These are phyloP conservation scores for Dimorphilus gyrociliatus DNA, from an alignment of 2,888 invertebrate genomes.

Conservation along the genomic window DNA sequence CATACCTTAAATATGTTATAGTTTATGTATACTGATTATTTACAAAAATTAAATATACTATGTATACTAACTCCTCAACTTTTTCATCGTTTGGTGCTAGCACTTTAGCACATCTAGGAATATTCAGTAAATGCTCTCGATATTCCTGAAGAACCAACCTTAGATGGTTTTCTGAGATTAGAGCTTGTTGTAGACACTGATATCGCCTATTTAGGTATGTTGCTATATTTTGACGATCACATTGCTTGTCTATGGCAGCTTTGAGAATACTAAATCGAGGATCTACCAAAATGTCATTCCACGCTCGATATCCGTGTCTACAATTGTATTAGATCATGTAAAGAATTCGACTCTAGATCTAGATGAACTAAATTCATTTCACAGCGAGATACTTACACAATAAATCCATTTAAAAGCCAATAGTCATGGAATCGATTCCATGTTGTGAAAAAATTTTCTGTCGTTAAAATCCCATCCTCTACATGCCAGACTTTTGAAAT, in stretches of 20 bases:
- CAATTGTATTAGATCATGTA: background rate
- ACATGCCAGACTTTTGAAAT: conserved; percentile 89
- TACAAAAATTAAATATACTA: too few relatives aligned
- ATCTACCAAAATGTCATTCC: conserved; percentile 15
- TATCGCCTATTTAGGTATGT: conserved; percentile 14
- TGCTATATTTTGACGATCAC: conserved; percentile 10
- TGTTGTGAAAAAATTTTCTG: conserved; percentile 75
- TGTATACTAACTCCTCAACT: too few relatives aligned
- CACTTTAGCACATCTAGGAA: too few relatives aligned
- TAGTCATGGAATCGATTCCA: conserved; percentile 97
- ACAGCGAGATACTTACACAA: conserved; percentile 30
- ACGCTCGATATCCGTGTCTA: conserved; percentile 14
- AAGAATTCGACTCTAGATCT: background rate
- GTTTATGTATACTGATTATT: too few relatives aligned
- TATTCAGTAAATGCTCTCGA: too few relatives aligned
- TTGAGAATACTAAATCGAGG: conserved; percentile 14
- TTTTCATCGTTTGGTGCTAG: too few relatives aligned
- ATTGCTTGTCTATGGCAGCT: conserved; percentile 11
- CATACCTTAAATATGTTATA: conserved; percentile 2
- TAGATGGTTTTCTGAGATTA: too few relatives aligned
- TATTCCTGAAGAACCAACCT: too few relatives aligned
- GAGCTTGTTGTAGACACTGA: too few relatives aligned
- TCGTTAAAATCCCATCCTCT: conserved; percentile 82
- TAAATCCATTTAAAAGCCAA: conserved; percentile 90
- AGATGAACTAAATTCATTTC: background rate